Conservation (phyloP, 2,113 vertebrate species). For the Pampusana beccarii region DNA sequence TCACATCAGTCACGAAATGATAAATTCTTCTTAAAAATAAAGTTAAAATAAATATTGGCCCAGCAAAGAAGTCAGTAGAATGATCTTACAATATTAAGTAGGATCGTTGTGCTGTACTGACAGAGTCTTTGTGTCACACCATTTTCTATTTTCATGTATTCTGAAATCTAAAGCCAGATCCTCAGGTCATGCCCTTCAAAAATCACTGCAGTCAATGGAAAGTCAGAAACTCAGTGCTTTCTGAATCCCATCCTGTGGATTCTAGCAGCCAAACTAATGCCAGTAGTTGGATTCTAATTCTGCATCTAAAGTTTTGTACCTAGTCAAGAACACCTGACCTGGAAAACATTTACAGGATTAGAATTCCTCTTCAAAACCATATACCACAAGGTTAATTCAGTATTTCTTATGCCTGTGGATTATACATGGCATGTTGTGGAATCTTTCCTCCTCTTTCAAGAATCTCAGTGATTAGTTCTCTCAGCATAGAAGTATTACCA, state of each 20-base stretch:
- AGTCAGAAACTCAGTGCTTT: background rate
- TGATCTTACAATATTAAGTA: background rate
- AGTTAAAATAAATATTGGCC: background rate
- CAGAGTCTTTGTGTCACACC: accelerated
- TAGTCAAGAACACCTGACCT: background rate
- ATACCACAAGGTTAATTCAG: background rate
- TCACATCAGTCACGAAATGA: background rate
- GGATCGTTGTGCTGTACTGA: background rate
- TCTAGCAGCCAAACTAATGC: background rate
- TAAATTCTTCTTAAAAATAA: background rate
- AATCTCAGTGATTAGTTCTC: background rate
- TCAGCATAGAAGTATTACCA: background rate
- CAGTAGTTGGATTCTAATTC: background rate
- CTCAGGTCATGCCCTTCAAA: background rate
- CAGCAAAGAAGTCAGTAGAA: background rate
- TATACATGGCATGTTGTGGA: background rate
- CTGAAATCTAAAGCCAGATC: background rate
- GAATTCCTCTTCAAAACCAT: background rate
- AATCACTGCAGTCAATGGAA: background rate
- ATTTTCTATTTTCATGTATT: background rate
- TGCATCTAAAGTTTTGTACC: background rate
- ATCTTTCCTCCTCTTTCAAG: background rate
- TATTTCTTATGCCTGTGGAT: background rate
- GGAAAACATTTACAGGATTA: background rate
- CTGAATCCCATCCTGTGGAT: background rate